Base-by-base conservation (phyloP, 2,888 invertebrate genomes). In the Halictus quadricinctus region DNA sequence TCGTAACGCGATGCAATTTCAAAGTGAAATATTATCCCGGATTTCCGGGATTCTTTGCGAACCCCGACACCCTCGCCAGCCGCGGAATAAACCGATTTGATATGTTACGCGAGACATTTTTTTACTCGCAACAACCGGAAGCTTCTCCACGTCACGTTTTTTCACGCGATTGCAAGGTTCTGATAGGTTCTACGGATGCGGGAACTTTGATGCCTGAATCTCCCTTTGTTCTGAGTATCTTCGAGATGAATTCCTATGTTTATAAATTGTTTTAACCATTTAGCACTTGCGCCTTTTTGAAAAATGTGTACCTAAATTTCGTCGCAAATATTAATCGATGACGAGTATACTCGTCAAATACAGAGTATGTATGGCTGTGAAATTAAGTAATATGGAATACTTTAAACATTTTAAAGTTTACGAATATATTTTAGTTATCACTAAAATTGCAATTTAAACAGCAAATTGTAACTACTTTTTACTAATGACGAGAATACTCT, bases 21-120 rank as follows among this genome's bases (percentile, higher is more conserved):
- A 60, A 78, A 78, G 76, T 72, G 84, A 79, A 78, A 81, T 73
- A 86, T 86, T 73, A 84, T 64, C 72, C 69, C 13, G 85, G 84
- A 84, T 86, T 80, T 76, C 50, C 50, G 5, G 66, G 60, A 46
- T 43, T 58, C 76, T 46, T 58, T 60, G 50, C 73, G 18, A n/a
- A 10, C 41, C 69, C 41, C 46, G 41, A 41, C 21, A 18, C 60
- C 36, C 15, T 50, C 7, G 43, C 72, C 74, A 36, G 79, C 76
- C 72, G 46, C 48, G n/a, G 36, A 43, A 77, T 13, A 74, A 64
- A 18, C 64, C 46, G 25, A 46, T 48, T 4, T 79, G 48, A 69
- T 73, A 80, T 25, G 13, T 77, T 64, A 58, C 50, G 74, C n/a
- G 60, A 43, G 4, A 72, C 54, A 41, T 83, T 72, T 79, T 72